Base-by-base conservation (phyloP, 2,888 invertebrate species). In the Drosophila diplacantha region DNA sequence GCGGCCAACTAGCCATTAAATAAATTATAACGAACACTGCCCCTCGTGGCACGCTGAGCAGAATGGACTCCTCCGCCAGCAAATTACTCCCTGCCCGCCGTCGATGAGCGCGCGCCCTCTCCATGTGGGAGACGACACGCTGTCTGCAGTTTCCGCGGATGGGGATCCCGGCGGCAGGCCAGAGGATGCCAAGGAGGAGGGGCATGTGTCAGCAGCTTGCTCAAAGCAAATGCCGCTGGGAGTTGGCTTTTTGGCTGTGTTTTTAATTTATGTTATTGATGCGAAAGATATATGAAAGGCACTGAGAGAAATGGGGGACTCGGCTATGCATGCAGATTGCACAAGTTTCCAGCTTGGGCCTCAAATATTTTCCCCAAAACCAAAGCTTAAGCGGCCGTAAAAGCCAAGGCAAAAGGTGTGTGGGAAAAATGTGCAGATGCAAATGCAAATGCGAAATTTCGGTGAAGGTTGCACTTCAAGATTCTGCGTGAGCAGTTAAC, bases 51-150 rank as follows among this genome's bases (percentile, higher is more conserved):
- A 52, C 32, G 37, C 29, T 35, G 14, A 41, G 32, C 46, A 39
- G 37, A 43, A n/a, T 38, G 64, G 49, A 52, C 32, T 38, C 66
- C 64, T 58, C 74, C 68, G 75, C 73, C 69, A 75, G 72, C 70
- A 72, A 75, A 75, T 75, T 75, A 73, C 67, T 73, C 32, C 63
- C 60, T 49, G 49, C 49, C 51, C 16, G 26, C 43, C 26, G 26
- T 26, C 26, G 44, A 63, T 34, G 38, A 16, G 26, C 44, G 34
- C 22, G 34, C 22, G 14, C 26, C 18, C 38, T 16, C 38, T 12
- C 51, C 59, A 72, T 71, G 75, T 83, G 83, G 75, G 82, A 68
- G 83, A 81, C 84, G 86, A 86, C 86, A 86, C 71, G 71, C 85
- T 75, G 85, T 86, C 85, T 86, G 78, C 72, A 63, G 59, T 54